Evolutionary conservation across 2,888 invertebrate species (phyloP).

Genomic region (Perithous albicinctus): DNA sequence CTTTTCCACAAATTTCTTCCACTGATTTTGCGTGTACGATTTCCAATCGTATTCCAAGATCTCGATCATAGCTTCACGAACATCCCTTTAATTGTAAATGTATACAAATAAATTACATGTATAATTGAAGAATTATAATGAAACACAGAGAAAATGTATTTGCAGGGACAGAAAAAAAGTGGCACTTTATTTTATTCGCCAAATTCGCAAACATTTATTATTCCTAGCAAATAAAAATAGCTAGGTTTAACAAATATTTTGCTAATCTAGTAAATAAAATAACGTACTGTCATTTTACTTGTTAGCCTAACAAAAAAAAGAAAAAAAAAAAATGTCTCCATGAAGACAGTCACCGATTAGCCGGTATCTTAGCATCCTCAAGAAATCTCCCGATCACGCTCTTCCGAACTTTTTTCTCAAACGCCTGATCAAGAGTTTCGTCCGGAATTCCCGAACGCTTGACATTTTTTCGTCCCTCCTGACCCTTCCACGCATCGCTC

Average conservation of each 20-base stretch:
- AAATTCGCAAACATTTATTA: no score
- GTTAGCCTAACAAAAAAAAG: no score
- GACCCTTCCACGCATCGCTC: slow-evolving; percentile 42
- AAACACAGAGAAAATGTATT: no score
- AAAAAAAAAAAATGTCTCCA: no score
- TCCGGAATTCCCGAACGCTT: not conserved
- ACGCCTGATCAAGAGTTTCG: slow-evolving; percentile 50
- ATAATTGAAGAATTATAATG: not conserved
- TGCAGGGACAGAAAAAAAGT: no score
- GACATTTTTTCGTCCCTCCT: not conserved
- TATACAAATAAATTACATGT: not conserved
- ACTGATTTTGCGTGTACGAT: slow-evolving; percentile 52
- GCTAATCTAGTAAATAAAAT: no score
- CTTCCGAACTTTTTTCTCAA: slow-evolving; percentile 52
- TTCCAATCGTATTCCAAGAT: slow-evolving; percentile 66
- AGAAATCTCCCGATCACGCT: slow-evolving; percentile 58
- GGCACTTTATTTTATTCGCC: no score
- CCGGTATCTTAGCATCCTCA: slow-evolving; percentile 56
- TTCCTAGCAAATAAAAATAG: no score
- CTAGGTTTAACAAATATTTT: no score
- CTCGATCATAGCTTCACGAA: slow-evolving; percentile 64
- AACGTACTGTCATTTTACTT: no score
- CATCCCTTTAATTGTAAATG: slow-evolving; percentile 44
- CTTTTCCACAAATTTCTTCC: slow-evolving; percentile 59
- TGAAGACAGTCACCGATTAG: slow-evolving; percentile 44